Evolutionary conservation across 1,140 invertebrate genomes (phyloP).

Genomic region (Neocloeon triangulifer): DNA sequence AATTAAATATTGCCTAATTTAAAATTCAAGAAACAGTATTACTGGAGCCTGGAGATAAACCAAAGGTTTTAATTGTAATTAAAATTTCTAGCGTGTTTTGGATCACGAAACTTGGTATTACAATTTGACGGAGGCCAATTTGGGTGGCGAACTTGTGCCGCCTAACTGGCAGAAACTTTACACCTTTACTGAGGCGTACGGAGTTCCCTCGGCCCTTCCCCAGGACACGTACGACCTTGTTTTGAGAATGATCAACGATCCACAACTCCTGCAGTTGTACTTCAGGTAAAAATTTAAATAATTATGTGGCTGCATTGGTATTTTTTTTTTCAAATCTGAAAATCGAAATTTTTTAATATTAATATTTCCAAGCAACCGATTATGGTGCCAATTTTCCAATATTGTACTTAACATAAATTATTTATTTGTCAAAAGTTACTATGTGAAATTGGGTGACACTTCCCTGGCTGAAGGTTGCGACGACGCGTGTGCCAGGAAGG

Average conservation of each 20-base stretch:
- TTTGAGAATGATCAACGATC: constrained; percentile 15
- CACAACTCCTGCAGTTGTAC: constrained; percentile 17
- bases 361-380: too few species aligned
- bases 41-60: too few species aligned
- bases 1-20: too few species aligned
- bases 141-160: constrained; percentile 17
- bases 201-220: constrained; percentile 18
- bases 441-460: constrained; percentile 6
- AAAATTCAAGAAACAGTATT: too few species aligned
- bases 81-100: constrained; percentile 28
- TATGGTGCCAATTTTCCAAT: too few species aligned
- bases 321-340: neutral
- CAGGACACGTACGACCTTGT: constrained; percentile 17
- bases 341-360: neutral
- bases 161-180: constrained; percentile 45
- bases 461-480: constrained; percentile 9
- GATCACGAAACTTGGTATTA: constrained; percentile 51
- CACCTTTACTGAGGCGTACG: constrained; percentile 36
- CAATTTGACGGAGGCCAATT: constrained; percentile 54
- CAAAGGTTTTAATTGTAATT: too few species aligned
- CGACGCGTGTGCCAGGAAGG: constrained; percentile 9
- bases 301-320: too few species aligned
- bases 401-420: too few species aligned
- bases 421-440: too few species aligned
- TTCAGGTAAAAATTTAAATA: constrained; percentile 14